A percentile compares a stretch with the other conserved stretches of the same genome.
Evolutionary conservation across 2,888 invertebrate species (phyloP).

Genomic region (Acleris cristana): DNA sequence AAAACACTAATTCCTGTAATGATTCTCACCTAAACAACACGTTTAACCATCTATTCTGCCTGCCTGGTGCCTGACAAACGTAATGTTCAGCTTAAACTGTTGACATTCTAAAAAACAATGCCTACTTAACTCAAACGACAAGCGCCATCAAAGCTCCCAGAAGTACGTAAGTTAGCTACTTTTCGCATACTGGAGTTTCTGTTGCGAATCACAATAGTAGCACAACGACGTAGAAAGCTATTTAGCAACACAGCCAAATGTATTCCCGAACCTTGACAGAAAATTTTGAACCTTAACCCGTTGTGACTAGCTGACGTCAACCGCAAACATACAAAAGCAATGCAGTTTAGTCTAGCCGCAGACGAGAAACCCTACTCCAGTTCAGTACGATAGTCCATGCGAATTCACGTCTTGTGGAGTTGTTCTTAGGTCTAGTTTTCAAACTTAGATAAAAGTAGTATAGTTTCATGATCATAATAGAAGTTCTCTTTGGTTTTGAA

Average conservation of each 20-base stretch:
- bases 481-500: too few relatives aligned
- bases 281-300: background rate
- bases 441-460: too few relatives aligned
- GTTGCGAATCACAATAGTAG: slow-evolving; percentile 1
- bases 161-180: background rate
- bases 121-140: background rate
- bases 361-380: too few relatives aligned
- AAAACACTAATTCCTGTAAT: too few relatives aligned
- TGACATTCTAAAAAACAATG: background rate
- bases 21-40: too few relatives aligned
- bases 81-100: background rate
- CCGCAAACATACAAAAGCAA: background rate
- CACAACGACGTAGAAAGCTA: slow-evolving; percentile 1
- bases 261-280: background rate
- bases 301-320: background rate
- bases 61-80: too few relatives aligned
- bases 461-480: too few relatives aligned
- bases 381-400: too few relatives aligned
- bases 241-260: background rate
- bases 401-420: too few relatives aligned
- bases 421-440: too few relatives aligned
- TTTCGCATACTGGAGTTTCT: background rate
- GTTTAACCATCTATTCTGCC: too few relatives aligned
- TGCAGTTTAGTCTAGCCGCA: too few relatives aligned
- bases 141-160: background rate